Percentiles rank a stretch among this genome's conserved stretches.
phyloP scores from a whole-genome alignment of 2,113 vertebrate species.

The Crotalus horridus region DNA sequence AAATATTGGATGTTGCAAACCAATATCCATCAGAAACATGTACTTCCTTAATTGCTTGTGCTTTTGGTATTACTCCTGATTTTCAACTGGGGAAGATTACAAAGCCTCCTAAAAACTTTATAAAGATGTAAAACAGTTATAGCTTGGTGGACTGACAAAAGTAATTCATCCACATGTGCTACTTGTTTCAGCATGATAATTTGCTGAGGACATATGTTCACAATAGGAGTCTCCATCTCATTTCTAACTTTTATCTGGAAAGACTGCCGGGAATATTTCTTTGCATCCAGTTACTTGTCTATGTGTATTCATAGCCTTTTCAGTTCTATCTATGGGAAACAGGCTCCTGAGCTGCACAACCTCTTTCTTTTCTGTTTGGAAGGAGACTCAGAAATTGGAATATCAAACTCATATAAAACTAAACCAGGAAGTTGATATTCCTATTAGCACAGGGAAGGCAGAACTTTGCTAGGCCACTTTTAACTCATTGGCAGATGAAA shows the following conservation, averaged over 20 bases:
- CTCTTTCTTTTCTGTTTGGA: not conserved
- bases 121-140: conserved; percentile 43
- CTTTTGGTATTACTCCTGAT: conserved; percentile 51
- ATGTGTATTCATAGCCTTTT: not conserved
- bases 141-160: conserved; percentile 11
- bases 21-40: conserved; percentile 52
- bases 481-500: not conserved
- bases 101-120: conserved; percentile 43
- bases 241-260: not conserved
- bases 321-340: not conserved
- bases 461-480: not conserved
- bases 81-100: conserved; percentile 48
- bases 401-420: not conserved
- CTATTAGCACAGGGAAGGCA: not conserved
- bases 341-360: not conserved
- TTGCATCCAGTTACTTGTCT: not conserved
- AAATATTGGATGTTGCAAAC: conserved; percentile 24
- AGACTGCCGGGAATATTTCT: not conserved
- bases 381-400: not conserved
- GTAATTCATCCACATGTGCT: not conserved
- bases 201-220: not conserved
- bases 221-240: not conserved
- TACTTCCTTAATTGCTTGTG: conserved; percentile 47
- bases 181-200: not conserved
- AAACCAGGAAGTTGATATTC: not conserved